Conservation (phyloP, 2,113 vertebrate species). For the Pogona vitticeps region DNA sequence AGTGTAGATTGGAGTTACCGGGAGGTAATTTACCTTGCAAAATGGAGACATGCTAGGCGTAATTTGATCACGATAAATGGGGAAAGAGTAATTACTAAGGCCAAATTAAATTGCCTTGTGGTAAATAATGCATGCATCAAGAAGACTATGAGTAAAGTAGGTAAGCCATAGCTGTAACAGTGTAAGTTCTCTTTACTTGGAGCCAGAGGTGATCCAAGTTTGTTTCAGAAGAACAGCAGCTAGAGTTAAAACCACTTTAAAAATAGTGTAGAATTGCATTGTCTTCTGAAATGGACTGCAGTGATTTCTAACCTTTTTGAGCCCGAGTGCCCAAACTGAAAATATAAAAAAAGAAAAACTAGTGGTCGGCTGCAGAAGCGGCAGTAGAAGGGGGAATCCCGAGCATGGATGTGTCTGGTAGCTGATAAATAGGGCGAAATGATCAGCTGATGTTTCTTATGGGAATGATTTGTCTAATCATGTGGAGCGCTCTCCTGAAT, state of each 20-base stretch:
- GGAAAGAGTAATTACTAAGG: slow-evolving; percentile 41
- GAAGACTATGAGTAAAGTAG: neutral
- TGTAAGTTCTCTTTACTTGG: neutral
- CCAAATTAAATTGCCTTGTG: slow-evolving; percentile 6
- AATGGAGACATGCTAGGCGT: slow-evolving; percentile 11
- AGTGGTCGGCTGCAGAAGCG: too few relatives aligned
- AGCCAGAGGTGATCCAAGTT: neutral
- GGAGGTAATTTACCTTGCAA: slow-evolving; percentile 41
- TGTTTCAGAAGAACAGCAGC: neutral
- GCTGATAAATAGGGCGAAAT: too few relatives aligned
- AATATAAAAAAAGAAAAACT: too few relatives aligned
- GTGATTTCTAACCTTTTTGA: too few relatives aligned
- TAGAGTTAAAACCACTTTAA: neutral
- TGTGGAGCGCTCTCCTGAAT: too few relatives aligned
- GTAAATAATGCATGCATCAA: slow-evolving; percentile 44
- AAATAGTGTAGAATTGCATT: neutral
- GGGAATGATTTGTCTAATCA: too few relatives aligned
- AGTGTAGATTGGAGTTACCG: slow-evolving; percentile 1
- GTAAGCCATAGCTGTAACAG: neutral
- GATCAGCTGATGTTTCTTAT: too few relatives aligned
- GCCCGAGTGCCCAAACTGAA: too few relatives aligned
- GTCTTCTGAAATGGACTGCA: neutral
- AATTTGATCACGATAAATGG: slow-evolving; percentile 40
- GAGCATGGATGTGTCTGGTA: too few relatives aligned
- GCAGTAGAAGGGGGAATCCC: too few relatives aligned